A percentile compares a stretch with the other conserved stretches of the same genome.
Evolutionary conservation across 2,113 vertebrate species (phyloP).

Genomic region (Pyxicephalus adspersus): DNA sequence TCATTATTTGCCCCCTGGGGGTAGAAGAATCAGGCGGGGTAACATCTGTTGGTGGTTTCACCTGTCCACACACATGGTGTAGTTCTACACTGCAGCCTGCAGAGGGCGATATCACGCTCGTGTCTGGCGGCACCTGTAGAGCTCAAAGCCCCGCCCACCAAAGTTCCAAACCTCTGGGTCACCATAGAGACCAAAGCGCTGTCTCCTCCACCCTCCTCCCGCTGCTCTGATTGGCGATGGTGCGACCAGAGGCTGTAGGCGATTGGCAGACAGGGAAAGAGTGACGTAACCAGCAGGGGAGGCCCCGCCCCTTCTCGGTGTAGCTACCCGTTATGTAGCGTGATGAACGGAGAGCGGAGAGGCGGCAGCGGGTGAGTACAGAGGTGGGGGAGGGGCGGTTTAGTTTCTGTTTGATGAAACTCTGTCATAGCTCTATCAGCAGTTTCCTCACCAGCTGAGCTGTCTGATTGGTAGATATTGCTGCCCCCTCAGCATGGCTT

Average conservation of each 20-base stretch:
- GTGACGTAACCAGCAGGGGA: neutral
- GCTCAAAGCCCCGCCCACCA: neutral
- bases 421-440: too few relatives aligned
- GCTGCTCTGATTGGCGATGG: neutral
- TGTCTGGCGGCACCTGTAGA: neutral
- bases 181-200: neutral
- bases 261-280: neutral
- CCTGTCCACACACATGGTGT: neutral
- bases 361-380: neutral
- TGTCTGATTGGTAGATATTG: too few relatives aligned
- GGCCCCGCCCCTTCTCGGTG: neutral
- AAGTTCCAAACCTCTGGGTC: neutral
- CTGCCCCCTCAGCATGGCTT: too few relatives aligned
- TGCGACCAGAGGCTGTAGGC: accelerated
- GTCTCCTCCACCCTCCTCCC: neutral
- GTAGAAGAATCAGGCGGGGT: too few relatives aligned
- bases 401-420: too few relatives aligned
- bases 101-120: neutral
- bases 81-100: neutral
- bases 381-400: too few relatives aligned
- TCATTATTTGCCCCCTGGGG: too few relatives aligned
- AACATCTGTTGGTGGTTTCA: too few relatives aligned
- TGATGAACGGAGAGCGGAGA: neutral
- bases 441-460: too few relatives aligned
- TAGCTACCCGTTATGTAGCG: neutral